Base-by-base conservation (phyloP, 1,140 invertebrate genomes). In the Conus ventricosus region DNA sequence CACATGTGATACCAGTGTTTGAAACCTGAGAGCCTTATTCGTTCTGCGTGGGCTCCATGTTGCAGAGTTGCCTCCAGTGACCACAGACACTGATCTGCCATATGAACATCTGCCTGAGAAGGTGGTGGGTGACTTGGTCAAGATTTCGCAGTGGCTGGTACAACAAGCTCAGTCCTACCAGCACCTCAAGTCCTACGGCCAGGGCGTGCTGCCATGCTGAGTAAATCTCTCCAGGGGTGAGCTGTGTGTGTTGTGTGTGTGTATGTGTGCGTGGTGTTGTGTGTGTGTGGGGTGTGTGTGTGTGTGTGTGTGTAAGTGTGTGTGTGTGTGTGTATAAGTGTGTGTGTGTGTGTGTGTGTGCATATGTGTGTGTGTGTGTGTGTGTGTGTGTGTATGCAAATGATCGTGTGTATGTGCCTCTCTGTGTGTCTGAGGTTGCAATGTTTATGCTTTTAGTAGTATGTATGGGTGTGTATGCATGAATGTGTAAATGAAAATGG, bases 111-210 rank as follows among this genome's bases (percentile, higher is more conserved):
- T 97, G 53, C 96, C 96, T 27, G 97, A 97, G 93, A 96, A 96
- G 87, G 96, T 97, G 17, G 94, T 97, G 83, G 96, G 96, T 87
- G 97, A 98, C 90, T 96, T 99, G 87, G 96, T 97, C 15, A 96
- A 97, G 84, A 97, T 99, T 81, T 97, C 98, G 1, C 96, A 96
- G 55, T 99, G 98, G 98, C 96, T 97, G 15, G 95, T 98, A 15
- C 97, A 98, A 93, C 97, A 98, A 93, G 97, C 97, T 82, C 96
- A 97, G 27, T 96, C 97, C 87, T 91, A 91, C 54, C 97, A 98
- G 90, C 98, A 97, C 91, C 97, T 97, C 54, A 97, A 97, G 91
- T 97, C 98, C 53, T 98, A 99, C 94, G 97, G 97, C 8, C 96
- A 96, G 57, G 98, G 5, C 96, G 98, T 39, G 97, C 97, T 2